Base-by-base conservation (phyloP, 2,797 vertebrate species). In the Heliangelus exortis region DNA sequence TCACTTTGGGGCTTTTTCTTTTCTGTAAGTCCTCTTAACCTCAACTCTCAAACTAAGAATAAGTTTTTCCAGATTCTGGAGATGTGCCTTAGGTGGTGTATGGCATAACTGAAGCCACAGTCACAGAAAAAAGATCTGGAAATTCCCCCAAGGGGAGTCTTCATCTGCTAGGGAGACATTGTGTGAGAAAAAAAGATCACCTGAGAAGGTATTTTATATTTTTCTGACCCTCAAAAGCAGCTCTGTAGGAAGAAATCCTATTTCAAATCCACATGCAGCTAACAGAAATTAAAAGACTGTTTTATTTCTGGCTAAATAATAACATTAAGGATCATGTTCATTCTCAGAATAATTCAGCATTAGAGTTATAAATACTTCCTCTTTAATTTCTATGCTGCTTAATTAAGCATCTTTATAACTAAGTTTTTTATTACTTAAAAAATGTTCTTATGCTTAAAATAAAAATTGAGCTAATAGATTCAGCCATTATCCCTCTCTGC, bases 371-470 rank as follows among this genome's bases (percentile, higher is more conserved):
- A 95, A 73, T 95, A 43, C 57, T 88, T 36, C 31, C 12, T 87
- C 18, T 69, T 93, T 86, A 18, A 92, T 96, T 93, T 96, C 78
- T 92, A 91, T 96, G 39, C 55, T 89, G 55, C 91, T 95, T 87
- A 92, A 96, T 96, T 91, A 92, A 95, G 91, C 51, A 95, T 21
- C 16, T 89, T 82, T 88, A 90, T 85, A 79, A 36, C 22, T 96
- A 8, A 16, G 36, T 62, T 96, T 89, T 82, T 6, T 7, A 33
- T 80, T 76, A 68, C 58, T 55, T 73, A 89, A 77, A 89, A 7
- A 58, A 85, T 93, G 89, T 87, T 79, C 47, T 86, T 88, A 78
- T 82, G 58, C 55, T 84, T 84, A 85, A 83, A 97, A 83, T 80
- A 93, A 96, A 97, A 95, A 92, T 87, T 48, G 59, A 96, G 33